These are phyloP conservation scores for Rhagologus leucostigma DNA, from an alignment of 2,113 vertebrate species.

Conservation along the genomic window DNA sequence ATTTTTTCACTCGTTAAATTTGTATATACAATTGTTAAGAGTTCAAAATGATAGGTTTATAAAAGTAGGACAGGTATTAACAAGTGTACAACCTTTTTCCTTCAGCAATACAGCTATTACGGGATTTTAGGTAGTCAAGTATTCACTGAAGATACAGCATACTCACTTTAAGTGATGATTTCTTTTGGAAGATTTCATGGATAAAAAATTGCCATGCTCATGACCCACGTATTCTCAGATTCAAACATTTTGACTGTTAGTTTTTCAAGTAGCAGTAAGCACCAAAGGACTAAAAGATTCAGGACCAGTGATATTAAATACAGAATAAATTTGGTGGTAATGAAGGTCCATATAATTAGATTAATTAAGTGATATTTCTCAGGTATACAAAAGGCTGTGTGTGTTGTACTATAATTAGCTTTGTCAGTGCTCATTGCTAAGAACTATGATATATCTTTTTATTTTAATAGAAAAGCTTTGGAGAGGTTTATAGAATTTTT, in stretches of 20 bases:
- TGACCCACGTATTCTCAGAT: not conserved
- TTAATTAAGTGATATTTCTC: not conserved
- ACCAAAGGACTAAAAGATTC: not conserved
- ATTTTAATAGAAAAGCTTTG: not conserved
- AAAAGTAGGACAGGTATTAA: not conserved
- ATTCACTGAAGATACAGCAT: not conserved
- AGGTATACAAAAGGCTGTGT: not conserved
- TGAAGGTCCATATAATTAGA: not conserved
- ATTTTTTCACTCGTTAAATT: not conserved
- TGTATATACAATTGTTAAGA: not conserved
- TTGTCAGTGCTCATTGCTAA: not conserved
- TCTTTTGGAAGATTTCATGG: not conserved
- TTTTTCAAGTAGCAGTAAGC: not conserved
- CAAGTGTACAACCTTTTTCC: not conserved
- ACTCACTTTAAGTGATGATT: not conserved
- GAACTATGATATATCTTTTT: not conserved
- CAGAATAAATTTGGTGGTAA: not conserved
- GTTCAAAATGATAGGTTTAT: not conserved
- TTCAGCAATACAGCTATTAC: not conserved
- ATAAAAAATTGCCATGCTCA: not conserved
- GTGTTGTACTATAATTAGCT: not conserved
- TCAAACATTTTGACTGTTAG: not conserved
- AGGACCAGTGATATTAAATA: not conserved
- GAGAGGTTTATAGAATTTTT: not conserved
- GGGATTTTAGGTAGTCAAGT: not conserved